Evolutionary conservation across 2,888 invertebrate genomes (phyloP), one percentile per base, ranked within the genome.

Genomic region (Epicampocera succincta): DNA sequence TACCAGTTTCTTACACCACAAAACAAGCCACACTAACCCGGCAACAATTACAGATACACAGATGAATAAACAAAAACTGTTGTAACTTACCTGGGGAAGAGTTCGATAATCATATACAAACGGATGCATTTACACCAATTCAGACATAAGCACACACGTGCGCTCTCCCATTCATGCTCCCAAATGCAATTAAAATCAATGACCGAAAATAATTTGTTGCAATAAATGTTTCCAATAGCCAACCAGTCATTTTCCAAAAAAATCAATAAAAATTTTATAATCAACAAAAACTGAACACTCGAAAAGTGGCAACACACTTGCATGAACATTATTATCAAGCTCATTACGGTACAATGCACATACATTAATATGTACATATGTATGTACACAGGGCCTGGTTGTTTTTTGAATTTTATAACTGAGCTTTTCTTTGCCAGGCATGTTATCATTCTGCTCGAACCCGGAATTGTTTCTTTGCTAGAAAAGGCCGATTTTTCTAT

Each of bases 121-220:
- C 17, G 52, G 15, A 44, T 17, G n/a, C 13, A 46, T 5, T 17
- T 6, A 21, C 19, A 46, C 9, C n/a, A 13, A 13, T 3, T 21
- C 11, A 17, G 1, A 40, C 12, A 40, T 29, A 29, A 13, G 9
- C 44, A 46, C 13, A n/a, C 38, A n/a, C 50, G 33, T 66, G 19
- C 13, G n/a, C 12, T 29, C 54, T 68, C 29, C 29, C 54, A 48
- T 60, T 50, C 11, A 44, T 69, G 71, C 21, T 58, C 50, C 44
- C 66, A 76, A 81, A 79, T 84, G 76, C 76, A 81, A 81, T 84
- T 73, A 81, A 77, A 83, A 78, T 71, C 80, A 78, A 78, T 83
- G 83, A 83, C 83, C 83, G 81, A 78, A 83, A 80, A 78, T 80
- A 77, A 80, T 83, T 79, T 74, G 74, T 72, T 56, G 73, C 83